Percentiles rank a stretch among this genome's conserved stretches.
phyloP scores from a whole-genome alignment of 2,797 vertebrate genomes.

The Danio kyathit region DNA sequence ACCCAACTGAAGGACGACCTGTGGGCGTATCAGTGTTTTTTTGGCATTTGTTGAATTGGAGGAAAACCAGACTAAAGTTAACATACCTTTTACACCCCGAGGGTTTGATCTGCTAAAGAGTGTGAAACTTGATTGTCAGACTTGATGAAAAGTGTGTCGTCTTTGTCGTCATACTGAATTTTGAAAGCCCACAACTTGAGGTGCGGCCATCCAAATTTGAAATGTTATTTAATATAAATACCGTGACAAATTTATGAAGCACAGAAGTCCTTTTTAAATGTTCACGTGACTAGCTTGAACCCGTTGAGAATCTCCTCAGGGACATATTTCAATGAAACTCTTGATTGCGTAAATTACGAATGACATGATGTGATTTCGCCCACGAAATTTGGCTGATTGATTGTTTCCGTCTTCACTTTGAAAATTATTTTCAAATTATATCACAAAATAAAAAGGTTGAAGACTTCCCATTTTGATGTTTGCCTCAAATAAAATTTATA shows the following conservation, averaged over 20 bases:
- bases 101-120: background rate
- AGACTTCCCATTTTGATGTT: too few relatives aligned
- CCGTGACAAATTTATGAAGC: too few relatives aligned
- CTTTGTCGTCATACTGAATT: background rate
- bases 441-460: too few relatives aligned
- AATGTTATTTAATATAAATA: too few relatives aligned
- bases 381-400: background rate
- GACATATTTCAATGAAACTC: background rate
- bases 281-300: background rate
- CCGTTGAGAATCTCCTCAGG: background rate
- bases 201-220: background rate
- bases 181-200: background rate
- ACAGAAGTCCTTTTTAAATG: background rate
- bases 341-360: background rate
- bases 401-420: background rate
- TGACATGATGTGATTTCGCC: background rate
- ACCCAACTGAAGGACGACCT: constrained; percentile 33
- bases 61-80: constrained; percentile 20
- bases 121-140: background rate
- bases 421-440: background rate
- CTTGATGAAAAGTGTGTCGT: background rate
- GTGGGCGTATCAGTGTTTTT: constrained; percentile 21
- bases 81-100: constrained; percentile 22
- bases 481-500: too few relatives aligned
- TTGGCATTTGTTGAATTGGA: constrained; percentile 1